Evolutionary conservation across 2,113 vertebrate species (phyloP), one percentile per base, ranked within the genome.

Genomic region (Furnarius figulus): DNA sequence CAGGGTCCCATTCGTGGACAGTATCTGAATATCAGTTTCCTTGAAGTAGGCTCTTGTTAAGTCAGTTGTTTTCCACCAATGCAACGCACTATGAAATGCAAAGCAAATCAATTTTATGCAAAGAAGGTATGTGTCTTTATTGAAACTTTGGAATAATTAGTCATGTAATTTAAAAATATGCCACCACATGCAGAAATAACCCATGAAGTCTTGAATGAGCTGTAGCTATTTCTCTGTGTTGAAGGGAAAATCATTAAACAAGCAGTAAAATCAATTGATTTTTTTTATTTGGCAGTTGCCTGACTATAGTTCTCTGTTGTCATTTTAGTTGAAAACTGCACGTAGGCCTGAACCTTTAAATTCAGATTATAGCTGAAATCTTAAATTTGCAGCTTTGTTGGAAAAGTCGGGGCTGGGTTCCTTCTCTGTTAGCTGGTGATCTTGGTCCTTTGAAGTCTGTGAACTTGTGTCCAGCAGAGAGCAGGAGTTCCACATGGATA

Each of bases 381-480:
- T 80, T 56, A 24, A 42, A 70, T 92, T 90, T 77, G 23, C 39
- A 74, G 12, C 31, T 79, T 85, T 31, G 35, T 35, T 72, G 79
- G 52, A 89, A 49, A 94, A 91, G 37, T 72, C 13, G 66, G 40
- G 15, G 5, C 35, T 70, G 20, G 33, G 3, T 66, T 89, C 42
- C 37, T 67, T 33, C 68, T 77, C 14, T 67, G 12, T 77, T 90
- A 56, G 47, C 42, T 78, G n/a, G 23, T 21, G 8, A 25, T 72
- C 39, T 30, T 81, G 62, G n/a, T 73, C 55, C 46, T 77, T 90
- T 50, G 81, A 55, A 81, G n/a, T 71, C 61, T 89, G 33, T 71
- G 65, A 75, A 84, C 63, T 24, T 89, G 76, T 84, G 80, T 93
- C 89, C 84, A 92, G 80, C 80, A 95, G 96, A 92, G 92, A 93